phyloP scores from a whole-genome alignment of 2,888 invertebrate genomes.

The Orthosia incerta region DNA sequence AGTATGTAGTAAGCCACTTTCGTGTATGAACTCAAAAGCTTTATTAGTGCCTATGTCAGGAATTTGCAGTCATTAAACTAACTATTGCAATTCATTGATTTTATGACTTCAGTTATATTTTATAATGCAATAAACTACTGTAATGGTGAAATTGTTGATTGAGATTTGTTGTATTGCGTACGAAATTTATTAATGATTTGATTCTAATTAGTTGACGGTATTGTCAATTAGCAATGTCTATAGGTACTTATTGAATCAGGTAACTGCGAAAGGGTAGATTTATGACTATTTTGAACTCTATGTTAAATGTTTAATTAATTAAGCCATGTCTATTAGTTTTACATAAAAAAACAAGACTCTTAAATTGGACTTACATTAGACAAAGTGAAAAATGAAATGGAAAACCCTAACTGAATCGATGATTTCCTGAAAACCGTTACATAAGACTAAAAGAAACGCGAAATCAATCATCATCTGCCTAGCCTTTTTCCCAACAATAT shows the following conservation, averaged over 20 bases:
- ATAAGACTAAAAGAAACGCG: too few species aligned
- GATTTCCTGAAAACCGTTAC: not conserved
- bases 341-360: too few species aligned
- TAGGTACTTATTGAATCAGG: not conserved
- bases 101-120: slow-evolving; percentile 61
- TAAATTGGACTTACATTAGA: too few species aligned
- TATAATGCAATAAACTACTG: slow-evolving; percentile 54
- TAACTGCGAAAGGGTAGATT: not conserved
- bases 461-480: too few species aligned
- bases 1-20: slow-evolving; percentile 62
- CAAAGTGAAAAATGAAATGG: too few species aligned
- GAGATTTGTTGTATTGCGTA: slow-evolving; percentile 47
- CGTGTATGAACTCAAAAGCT: slow-evolving; percentile 71
- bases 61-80: slow-evolving; percentile 47
- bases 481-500: too few species aligned
- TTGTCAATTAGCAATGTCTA: slow-evolving; percentile 15
- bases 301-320: too few species aligned
- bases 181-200: slow-evolving; percentile 35
- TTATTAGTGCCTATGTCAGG: slow-evolving; percentile 66
- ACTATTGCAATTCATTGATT: slow-evolving; percentile 54
- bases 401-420: too few species aligned
- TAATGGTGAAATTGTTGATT: slow-evolving; percentile 59
- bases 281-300: too few species aligned
- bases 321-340: too few species aligned
- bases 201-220: slow-evolving; percentile 36